These are phyloP conservation scores for Caenorhabditis drosophilae DNA, from an alignment of 2,888 invertebrate species.

Conservation along the genomic window DNA sequence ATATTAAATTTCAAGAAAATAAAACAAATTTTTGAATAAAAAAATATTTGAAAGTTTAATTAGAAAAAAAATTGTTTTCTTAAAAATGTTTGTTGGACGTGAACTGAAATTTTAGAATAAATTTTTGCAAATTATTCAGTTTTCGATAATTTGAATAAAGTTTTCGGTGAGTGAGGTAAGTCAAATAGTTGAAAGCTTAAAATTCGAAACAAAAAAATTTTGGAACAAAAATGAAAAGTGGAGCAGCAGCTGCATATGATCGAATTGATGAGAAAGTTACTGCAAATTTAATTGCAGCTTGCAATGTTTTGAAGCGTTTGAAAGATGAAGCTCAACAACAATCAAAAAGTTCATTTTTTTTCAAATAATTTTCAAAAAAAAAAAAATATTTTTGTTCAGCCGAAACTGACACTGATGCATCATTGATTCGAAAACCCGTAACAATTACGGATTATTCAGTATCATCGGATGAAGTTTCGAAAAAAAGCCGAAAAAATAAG, in stretches of 20 bases:
- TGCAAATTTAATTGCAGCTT: conserved; percentile 12
- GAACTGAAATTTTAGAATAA: not conserved
- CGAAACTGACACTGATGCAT: too few species aligned
- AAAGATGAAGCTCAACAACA: too few species aligned
- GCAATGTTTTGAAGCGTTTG: conserved; percentile 9
- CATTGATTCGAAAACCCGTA: too few species aligned
- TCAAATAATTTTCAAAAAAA: too few species aligned
- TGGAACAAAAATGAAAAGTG: conserved; percentile 16
- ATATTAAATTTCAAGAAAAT: not conserved
- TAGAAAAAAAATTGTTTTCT: not conserved
- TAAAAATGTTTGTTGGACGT: not conserved
- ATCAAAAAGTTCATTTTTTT: too few species aligned
- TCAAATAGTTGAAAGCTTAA: conserved; percentile 1
- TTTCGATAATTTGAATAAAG: not conserved
- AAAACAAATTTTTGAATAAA: not conserved
- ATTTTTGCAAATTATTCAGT: not conserved
- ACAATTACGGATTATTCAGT: too few species aligned
- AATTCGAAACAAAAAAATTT: not conserved
- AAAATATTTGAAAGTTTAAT: not conserved
- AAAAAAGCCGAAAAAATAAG: too few species aligned
- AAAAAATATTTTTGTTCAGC: too few species aligned
- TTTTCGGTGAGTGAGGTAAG: too few species aligned
- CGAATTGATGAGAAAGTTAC: conserved; percentile 15
- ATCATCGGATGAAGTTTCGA: too few species aligned
- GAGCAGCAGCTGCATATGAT: conserved; percentile 15